Conservation (phyloP, 2,888 invertebrate genomes). For the Machimus atricapillus region DNA sequence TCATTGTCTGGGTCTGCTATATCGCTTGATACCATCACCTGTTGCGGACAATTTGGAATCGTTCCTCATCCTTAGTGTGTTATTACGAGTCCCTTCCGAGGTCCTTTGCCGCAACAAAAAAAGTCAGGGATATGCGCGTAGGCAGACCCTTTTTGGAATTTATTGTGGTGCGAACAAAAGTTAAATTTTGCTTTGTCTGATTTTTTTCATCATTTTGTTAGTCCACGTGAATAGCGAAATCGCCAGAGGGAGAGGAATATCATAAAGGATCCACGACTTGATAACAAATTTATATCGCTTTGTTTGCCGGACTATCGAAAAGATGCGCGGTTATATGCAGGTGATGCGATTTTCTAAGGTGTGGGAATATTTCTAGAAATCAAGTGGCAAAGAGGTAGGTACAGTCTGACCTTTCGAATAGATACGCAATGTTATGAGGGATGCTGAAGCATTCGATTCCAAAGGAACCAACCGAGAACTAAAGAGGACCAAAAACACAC, state of each 20-base stretch:
- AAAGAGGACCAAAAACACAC: neutral
- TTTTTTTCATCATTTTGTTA: neutral
- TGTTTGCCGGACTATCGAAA: conserved; percentile 32
- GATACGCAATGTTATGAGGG: neutral
- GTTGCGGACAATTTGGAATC: conserved; percentile 45
- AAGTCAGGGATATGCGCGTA: conserved; percentile 37
- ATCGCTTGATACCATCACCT: conserved; percentile 50
- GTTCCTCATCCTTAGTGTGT: conserved; percentile 6
- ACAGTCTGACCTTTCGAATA: neutral
- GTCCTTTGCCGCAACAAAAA: conserved; percentile 15
- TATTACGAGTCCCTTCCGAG: conserved; percentile 26
- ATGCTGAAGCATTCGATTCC: neutral
- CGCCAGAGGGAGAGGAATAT: conserved; percentile 3
- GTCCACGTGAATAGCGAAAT: conserved; percentile 40
- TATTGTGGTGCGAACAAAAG: conserved; percentile 41
- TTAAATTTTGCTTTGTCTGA: conserved; percentile 44
- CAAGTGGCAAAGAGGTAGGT: neutral
- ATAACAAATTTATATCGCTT: conserved; percentile 46
- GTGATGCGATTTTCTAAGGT: neutral
- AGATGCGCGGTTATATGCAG: conserved; percentile 32
- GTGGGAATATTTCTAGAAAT: conserved; percentile 7
- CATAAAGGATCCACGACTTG: conserved; percentile 40
- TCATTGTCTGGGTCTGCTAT: neutral
- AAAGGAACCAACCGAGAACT: neutral
- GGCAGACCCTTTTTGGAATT: conserved; percentile 40